These are phyloP conservation scores for Mirza zaza DNA, from an alignment of 2,113 vertebrate species.

Conservation along the genomic window DNA sequence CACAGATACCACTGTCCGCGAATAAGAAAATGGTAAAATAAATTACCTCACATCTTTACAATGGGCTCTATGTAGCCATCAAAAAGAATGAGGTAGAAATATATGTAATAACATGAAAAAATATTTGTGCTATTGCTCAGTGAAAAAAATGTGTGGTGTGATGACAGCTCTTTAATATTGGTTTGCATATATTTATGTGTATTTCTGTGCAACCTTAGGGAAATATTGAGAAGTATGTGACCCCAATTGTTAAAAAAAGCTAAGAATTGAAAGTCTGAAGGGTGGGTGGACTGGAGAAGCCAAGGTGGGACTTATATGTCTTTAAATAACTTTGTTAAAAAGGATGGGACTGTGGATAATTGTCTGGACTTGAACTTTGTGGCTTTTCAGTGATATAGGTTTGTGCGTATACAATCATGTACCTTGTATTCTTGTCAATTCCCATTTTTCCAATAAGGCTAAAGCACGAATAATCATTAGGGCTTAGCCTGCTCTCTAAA, in stretches of 20 bases:
- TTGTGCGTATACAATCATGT: neutral
- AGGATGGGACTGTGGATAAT: neutral
- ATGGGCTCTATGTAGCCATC: neutral
- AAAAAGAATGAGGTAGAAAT: neutral
- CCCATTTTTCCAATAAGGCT: neutral
- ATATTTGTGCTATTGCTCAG: neutral
- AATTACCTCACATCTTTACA: neutral
- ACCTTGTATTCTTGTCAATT: neutral
- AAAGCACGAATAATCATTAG: neutral
- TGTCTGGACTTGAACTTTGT: neutral
- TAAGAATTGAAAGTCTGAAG: neutral
- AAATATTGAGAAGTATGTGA: neutral
- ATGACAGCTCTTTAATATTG: neutral
- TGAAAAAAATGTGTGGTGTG: neutral
- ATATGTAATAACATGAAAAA: neutral
- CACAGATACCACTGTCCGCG: neutral
- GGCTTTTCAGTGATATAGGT: neutral
- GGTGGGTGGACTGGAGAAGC: neutral
- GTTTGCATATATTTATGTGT: neutral
- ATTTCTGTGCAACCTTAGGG: neutral
- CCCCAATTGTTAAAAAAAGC: neutral
- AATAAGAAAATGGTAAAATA: slow-evolving; percentile 16
- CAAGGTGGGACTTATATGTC: neutral
- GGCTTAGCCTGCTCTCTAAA: neutral
- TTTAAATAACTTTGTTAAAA: neutral